Conservation (phyloP, 2,113 vertebrate genomes). For the Oryzias woworae region DNA sequence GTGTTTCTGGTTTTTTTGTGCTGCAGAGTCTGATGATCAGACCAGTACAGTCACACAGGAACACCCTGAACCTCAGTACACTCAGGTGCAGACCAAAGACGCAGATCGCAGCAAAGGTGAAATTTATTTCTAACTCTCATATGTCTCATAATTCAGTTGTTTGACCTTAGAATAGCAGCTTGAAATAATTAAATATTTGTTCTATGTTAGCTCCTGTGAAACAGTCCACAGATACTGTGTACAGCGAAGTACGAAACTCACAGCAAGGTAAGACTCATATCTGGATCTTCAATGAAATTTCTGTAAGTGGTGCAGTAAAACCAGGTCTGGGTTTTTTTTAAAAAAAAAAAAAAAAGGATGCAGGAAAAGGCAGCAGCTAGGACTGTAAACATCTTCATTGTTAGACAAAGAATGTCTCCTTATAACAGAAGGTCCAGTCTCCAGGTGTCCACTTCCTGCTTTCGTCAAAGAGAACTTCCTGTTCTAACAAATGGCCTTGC, state of each 20-base stretch:
- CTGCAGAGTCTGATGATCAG: conserved; percentile 71
- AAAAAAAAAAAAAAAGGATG: conserved; percentile 1
- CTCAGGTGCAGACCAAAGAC: conserved; percentile 45
- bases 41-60: conserved; percentile 40
- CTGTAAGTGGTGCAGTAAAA: not conserved
- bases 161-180: not conserved
- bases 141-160: not conserved
- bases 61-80: conserved; percentile 47
- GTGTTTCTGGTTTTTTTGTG: not conserved
- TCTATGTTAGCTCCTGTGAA: conserved; percentile 39
- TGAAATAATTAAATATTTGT: conserved; percentile 7
- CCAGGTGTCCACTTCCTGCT: conserved; percentile 73
- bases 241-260: conserved; percentile 58
- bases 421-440: conserved; percentile 39
- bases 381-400: conserved; percentile 64
- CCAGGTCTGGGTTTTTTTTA: conserved; percentile 9
- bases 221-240: conserved; percentile 44
- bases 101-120: conserved; percentile 57
- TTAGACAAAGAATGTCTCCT: conserved; percentile 60
- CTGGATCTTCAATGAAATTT: not conserved
- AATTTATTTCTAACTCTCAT: not conserved
- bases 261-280: conserved; percentile 57
- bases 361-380: conserved; percentile 52
- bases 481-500: conserved; percentile 57
- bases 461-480: conserved; percentile 68